Evolutionary conservation across 53 echinoderm and acorn worm genomes (phyloP).

Genomic region (Echinometra lucunter): DNA sequence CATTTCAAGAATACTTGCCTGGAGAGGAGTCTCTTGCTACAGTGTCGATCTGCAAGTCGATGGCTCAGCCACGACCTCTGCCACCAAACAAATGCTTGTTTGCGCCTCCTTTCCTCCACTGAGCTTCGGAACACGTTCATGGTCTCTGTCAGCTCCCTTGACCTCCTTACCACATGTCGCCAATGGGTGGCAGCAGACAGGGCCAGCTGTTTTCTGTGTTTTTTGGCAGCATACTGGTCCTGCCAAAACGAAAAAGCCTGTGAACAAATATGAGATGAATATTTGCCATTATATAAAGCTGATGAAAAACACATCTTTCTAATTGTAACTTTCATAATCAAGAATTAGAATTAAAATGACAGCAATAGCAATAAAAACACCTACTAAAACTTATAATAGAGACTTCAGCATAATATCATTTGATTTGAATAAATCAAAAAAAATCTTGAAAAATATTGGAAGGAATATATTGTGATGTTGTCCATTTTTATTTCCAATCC

Average conservation of each 20-base stretch:
- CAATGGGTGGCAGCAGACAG: conserved; percentile 68
- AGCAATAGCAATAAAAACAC: neutral
- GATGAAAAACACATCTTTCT: too few relatives aligned
- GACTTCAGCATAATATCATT: too few relatives aligned
- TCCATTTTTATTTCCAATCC: too few relatives aligned
- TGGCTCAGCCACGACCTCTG: conserved; percentile 19
- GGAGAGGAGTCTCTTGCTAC: neutral
- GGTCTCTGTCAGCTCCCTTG: conserved; percentile 37
- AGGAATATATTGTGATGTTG: too few relatives aligned
- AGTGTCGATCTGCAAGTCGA: conserved; percentile 20
- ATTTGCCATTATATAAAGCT: neutral
- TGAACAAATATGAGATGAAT: neutral
- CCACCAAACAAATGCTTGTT: conserved; percentile 29
- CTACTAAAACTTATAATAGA: neutral
- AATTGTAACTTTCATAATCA: too few relatives aligned
- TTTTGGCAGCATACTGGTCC: neutral
- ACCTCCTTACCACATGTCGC: conserved; percentile 65
- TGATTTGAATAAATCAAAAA: neutral
- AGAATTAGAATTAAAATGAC: neutral
- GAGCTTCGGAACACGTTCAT: neutral
- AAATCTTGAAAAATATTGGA: neutral
- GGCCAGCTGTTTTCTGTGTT: conserved; percentile 21
- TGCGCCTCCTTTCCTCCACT: conserved; percentile 13
- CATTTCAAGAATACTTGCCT: too few relatives aligned
- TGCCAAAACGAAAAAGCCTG: conserved; percentile 48